Evolutionary conservation across 1,140 invertebrate species (phyloP), one percentile per base, ranked within the genome.

Genomic region (Aphelinus atriplicis): DNA sequence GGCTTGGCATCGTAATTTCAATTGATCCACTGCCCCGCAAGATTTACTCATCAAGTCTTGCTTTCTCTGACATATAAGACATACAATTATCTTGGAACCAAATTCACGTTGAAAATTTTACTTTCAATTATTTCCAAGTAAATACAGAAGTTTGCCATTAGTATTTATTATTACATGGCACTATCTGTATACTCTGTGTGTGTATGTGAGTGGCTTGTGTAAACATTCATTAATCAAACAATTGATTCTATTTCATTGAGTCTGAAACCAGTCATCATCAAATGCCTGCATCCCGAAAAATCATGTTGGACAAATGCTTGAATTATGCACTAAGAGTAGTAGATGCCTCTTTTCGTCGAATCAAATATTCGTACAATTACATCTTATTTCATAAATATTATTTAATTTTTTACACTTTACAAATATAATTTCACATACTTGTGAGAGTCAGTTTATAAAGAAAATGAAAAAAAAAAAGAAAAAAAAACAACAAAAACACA

Each of bases 401-500:
- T 77, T 79, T 80, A 79, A 82, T 83, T 85, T 81, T 86, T 84
- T 84, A 84, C 78, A 87, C 85, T 86, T 85, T 87, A 87, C 84
- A 87, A 85, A 84, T 86, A 85, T 86, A 83, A 83, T 85, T 85
- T 82, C 77, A 84, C 84, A 83, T 78, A 67, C 6, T 46, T 76
- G 82, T 77, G 26, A 26, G 26, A 26, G 26, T 26, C 26, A 26
- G 26, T 26, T 26, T 26, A 26, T 26, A 26, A 26, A 26, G 26
- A 26, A 26, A 26, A 26, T 26, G 26, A 26, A 26, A 26, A 26
- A 26, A 26, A 26, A 26, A 26, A 26, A 26, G 0, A 26, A 26
- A 26, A 26, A 26, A 26, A 26, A 26, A 26, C 26, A 26, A 26
- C 51, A 85, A 85, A 86, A 87, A 87, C 86, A 87, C 84, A 86